Evolutionary conservation across 2,797 vertebrate genomes (phyloP).

Genomic region (Vespertilio murinus): DNA sequence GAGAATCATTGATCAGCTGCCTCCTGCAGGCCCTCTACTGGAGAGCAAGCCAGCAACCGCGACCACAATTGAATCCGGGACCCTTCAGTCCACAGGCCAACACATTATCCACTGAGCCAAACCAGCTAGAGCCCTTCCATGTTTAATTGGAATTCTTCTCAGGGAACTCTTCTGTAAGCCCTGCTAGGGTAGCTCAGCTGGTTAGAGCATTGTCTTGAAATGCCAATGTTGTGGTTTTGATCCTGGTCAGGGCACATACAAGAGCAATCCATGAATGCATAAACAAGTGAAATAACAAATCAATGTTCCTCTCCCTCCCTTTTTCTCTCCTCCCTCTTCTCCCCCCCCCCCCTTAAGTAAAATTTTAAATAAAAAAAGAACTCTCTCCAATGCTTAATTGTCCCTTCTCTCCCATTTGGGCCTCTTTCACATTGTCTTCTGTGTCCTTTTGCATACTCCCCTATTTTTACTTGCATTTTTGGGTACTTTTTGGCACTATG

Average conservation of each 20-base stretch:
- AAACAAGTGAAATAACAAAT: not conserved
- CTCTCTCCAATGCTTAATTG: not conserved
- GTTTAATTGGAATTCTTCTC: not conserved
- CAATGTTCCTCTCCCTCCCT: not conserved
- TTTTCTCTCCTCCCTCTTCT: not conserved
- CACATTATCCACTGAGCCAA: too few relatives aligned
- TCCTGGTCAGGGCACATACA: not conserved
- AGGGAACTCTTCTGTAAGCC: not conserved
- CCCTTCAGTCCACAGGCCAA: too few relatives aligned
- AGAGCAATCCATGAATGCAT: not conserved
- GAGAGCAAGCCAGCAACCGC: too few relatives aligned
- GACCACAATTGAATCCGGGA: too few relatives aligned
- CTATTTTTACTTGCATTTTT: not conserved
- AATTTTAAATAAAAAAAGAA: not conserved
- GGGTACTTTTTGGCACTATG: not conserved
- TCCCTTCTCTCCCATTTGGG: not conserved
- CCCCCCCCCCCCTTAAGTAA: not conserved
- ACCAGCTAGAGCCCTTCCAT: not conserved
- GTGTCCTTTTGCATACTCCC: not conserved
- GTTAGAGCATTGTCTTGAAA: not conserved
- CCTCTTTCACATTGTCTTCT: not conserved
- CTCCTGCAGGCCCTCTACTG: too few relatives aligned
- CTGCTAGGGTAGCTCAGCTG: not conserved
- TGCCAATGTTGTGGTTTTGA: not conserved
- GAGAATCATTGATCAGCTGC: too few relatives aligned